Evolutionary conservation across 2,113 vertebrate species (phyloP).

Genomic region (Fulica atra): DNA sequence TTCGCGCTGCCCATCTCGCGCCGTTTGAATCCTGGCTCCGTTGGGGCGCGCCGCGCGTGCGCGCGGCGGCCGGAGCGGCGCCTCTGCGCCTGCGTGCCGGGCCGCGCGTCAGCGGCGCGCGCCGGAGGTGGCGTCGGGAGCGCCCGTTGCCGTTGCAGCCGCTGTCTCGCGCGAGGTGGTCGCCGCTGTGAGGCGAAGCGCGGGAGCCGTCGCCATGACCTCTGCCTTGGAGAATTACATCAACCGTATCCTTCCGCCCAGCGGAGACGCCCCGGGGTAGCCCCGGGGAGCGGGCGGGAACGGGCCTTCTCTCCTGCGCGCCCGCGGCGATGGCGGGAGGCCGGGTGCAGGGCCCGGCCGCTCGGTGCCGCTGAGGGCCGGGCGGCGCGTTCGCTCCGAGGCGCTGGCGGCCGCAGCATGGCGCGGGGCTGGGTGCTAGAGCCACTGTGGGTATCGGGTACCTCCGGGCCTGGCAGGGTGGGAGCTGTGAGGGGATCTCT

Average conservation of each 20-base stretch:
- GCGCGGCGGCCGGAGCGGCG: background rate
- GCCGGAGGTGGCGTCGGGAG: background rate
- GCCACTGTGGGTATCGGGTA: background rate
- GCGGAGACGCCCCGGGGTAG: background rate
- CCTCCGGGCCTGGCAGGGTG: background rate
- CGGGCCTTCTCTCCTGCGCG: no score
- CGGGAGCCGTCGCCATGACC: slow-evolving; percentile 59
- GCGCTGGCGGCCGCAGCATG: background rate
- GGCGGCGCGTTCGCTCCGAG: background rate
- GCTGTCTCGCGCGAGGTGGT: background rate
- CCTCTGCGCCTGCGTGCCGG: fast-evolving
- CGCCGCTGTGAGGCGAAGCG: fast-evolving
- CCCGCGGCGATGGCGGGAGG: background rate
- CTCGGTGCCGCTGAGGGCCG: background rate
- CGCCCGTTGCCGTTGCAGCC: background rate
- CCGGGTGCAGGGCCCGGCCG: background rate
- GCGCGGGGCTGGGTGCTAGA: background rate
- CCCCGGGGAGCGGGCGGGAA: fast-evolving
- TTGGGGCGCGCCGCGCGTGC: background rate
- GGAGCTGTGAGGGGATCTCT: no score
- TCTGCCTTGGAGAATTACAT: slow-evolving; percentile 83
- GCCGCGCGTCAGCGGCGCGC: fast-evolving
- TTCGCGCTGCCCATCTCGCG: fast-evolving
- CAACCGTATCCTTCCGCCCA: slow-evolving; percentile 77
- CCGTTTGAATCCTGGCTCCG: fast-evolving